Evolutionary conservation across 2,888 invertebrate species (phyloP).

Genomic region (Nyleta sp.): DNA sequence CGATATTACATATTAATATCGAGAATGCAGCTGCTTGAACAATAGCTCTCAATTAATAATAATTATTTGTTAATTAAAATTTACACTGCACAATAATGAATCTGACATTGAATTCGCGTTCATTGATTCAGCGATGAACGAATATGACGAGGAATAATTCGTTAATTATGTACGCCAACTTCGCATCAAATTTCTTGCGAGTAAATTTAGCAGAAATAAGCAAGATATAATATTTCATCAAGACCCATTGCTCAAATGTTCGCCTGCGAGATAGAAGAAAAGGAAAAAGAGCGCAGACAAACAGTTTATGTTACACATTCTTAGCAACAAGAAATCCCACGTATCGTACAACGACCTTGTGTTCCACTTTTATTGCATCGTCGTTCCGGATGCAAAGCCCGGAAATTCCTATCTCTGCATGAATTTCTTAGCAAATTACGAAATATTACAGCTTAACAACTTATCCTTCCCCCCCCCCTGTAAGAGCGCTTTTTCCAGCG

Average conservation of each 20-base stretch:
- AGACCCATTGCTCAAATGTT: background rate
- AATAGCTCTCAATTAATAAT: too few relatives aligned
- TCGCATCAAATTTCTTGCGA: constrained; percentile 9
- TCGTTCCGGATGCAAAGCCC: constrained; percentile 10
- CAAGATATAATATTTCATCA: constrained; percentile 26
- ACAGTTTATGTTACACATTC: constrained; percentile 22
- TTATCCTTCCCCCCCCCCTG: too few relatives aligned
- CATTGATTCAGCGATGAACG: background rate
- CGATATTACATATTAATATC: background rate
- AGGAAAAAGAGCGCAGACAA: background rate
- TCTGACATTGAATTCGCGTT: background rate
- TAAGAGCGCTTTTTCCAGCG: too few relatives aligned
- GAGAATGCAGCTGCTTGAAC: background rate
- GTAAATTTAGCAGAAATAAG: background rate
- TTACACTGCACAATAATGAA: background rate
- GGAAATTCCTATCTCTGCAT: constrained; percentile 17
- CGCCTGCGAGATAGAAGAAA: background rate
- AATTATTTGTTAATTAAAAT: background rate
- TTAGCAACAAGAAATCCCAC: constrained; percentile 13
- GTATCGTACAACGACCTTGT: constrained; percentile 30
- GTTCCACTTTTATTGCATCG: constrained; percentile 37
- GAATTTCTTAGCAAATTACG: too few relatives aligned
- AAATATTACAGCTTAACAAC: too few relatives aligned
- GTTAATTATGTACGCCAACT: constrained; percentile 3
- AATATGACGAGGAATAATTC: background rate